Percentiles rank a stretch among this genome's conserved stretches.
phyloP scores from a whole-genome alignment of 2,113 vertebrate genomes.

The Amphiprion percula region DNA sequence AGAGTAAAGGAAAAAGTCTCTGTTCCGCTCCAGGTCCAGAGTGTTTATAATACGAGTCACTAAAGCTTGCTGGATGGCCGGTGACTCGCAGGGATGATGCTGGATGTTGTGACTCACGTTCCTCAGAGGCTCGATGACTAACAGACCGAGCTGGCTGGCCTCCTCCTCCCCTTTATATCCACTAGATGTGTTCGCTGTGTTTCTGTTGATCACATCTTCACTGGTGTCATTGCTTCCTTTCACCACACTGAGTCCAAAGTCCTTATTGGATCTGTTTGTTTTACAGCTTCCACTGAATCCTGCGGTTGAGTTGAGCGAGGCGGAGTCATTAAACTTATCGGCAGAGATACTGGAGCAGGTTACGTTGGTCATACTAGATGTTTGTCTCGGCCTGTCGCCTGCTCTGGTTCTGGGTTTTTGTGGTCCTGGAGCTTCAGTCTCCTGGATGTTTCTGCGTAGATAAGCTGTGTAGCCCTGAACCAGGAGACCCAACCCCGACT shows the following conservation, averaged over 20 bases:
- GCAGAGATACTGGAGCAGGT: not conserved
- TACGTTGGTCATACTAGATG: not conserved
- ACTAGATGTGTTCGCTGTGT: not conserved
- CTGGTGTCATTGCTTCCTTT: not conserved
- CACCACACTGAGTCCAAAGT: conserved; percentile 1
- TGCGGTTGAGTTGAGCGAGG: not conserved
- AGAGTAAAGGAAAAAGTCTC: conserved; percentile 71
- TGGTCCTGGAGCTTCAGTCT: conserved; percentile 45
- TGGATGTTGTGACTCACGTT: conserved; percentile 80
- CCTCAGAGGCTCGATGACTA: conserved; percentile 76
- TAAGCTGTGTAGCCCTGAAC: conserved; percentile 73
- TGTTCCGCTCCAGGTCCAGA: conserved; percentile 72
- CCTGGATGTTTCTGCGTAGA: conserved; percentile 70
- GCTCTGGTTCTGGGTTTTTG: not conserved
- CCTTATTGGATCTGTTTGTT: not conserved
- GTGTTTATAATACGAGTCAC: conserved; percentile 68
- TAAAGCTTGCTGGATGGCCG: conserved; percentile 74
- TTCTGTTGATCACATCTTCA: not conserved
- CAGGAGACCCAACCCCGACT: conserved; percentile 54
- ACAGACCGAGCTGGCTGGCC: conserved; percentile 34
- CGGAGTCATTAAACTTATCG: conserved; percentile 28
- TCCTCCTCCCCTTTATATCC: not conserved
- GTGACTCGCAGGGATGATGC: conserved; percentile 80
- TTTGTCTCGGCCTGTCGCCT: not conserved
- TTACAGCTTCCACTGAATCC: not conserved